Percentiles rank a stretch among this genome's conserved stretches.
Conservation (phyloP, 2,113 vertebrate genomes). For the Diadophis punctatus region DNA sequence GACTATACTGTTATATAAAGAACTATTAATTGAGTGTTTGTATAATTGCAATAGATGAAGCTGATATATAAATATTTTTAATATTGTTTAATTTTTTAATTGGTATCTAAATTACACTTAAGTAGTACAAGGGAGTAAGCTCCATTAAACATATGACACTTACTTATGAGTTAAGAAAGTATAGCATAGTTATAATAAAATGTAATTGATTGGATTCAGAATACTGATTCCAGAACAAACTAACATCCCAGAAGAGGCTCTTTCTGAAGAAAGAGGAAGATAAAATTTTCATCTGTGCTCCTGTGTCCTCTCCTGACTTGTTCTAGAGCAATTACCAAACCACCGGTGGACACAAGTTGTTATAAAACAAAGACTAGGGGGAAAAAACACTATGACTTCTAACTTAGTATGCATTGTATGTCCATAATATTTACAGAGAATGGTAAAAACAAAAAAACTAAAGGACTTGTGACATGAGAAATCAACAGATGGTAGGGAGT, state of each 20-base stretch:
- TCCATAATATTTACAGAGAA: neutral
- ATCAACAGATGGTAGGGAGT: neutral
- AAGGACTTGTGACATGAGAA: neutral
- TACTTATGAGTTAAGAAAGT: neutral
- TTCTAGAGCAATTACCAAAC: neutral
- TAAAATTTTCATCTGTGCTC: neutral
- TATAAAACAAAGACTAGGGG: neutral
- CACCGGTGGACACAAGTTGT: neutral
- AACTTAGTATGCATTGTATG: neutral
- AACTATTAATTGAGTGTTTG: neutral
- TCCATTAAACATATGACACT: neutral
- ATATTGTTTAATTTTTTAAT: neutral
- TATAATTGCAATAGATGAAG: neutral
- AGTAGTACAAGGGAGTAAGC: neutral
- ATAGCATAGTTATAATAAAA: neutral
- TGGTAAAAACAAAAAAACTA: neutral
- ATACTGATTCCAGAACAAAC: neutral
- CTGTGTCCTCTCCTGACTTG: neutral
- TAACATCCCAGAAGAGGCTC: neutral
- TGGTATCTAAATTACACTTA: rapidly evolving
- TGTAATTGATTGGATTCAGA: neutral
- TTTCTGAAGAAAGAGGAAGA: neutral
- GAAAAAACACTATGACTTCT: neutral
- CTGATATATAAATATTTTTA: neutral
- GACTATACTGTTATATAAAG: neutral